Evolutionary conservation across 2,113 vertebrate species (phyloP).

Genomic region (Anseranas semipalmata): DNA sequence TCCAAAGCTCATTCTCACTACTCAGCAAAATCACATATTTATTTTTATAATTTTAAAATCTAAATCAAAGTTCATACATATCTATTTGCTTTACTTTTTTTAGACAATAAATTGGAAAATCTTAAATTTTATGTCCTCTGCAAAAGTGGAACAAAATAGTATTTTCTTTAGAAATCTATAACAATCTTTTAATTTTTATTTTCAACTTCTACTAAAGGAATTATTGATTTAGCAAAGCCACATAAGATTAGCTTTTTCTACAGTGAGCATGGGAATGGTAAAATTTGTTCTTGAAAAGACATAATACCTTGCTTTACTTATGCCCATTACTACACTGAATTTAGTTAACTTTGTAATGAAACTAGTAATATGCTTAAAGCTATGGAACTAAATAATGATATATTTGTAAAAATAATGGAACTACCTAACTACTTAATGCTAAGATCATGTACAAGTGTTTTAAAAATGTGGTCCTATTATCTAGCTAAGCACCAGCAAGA

Average conservation of each 20-base stretch:
- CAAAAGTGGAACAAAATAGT: neutral
- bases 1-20: neutral
- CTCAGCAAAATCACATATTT: neutral
- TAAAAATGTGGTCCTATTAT: neutral
- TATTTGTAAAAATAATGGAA: constrained; percentile 18
- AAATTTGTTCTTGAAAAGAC: neutral
- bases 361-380: neutral
- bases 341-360: neutral
- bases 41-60: neutral
- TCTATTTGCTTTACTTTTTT: neutral
- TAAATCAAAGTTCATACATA: neutral
- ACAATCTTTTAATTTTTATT: neutral
- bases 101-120: neutral
- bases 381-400: neutral
- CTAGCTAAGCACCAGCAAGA: neutral
- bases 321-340: neutral
- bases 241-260: neutral
- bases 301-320: neutral
- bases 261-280: neutral
- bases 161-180: neutral
- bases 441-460: neutral
- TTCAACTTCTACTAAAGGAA: neutral
- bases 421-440: neutral
- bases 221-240: neutral
- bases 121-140: neutral